phyloP scores from a whole-genome alignment of 2,113 vertebrate species.

The Limanda limanda region DNA sequence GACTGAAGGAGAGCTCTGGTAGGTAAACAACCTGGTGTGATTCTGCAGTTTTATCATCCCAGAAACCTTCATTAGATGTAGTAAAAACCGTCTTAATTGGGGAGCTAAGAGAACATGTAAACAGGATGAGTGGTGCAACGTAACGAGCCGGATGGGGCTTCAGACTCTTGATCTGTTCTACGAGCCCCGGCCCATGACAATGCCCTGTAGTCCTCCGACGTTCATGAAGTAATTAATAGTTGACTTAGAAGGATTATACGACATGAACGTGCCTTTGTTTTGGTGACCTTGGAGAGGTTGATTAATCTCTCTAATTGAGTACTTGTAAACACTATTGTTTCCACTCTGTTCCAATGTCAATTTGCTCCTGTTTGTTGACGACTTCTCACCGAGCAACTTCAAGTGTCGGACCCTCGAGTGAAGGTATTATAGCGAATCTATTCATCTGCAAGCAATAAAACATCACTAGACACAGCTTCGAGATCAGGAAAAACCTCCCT shows the following conservation, averaged over 20 bases:
- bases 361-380: constrained; percentile 61
- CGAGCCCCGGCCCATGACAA: constrained; percentile 60
- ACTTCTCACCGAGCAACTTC: constrained; percentile 28
- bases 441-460: constrained; percentile 43
- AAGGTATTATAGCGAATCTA: constrained; percentile 51
- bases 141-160: constrained; percentile 5
- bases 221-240: constrained; percentile 77
- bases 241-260: constrained; percentile 77
- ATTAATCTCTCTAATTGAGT: constrained; percentile 78
- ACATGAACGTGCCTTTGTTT: constrained; percentile 73
- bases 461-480: constrained; percentile 12
- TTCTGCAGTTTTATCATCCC: background rate
- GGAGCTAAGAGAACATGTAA: constrained; percentile 9
- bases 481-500: constrained; percentile 37
- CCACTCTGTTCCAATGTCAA: constrained; percentile 65
- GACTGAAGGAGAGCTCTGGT: constrained; percentile 13
- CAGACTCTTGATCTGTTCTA: constrained; percentile 34
- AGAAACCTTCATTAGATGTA: background rate
- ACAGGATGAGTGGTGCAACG: background rate
- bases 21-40: constrained; percentile 2
- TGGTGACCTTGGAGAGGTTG: constrained; percentile 79
- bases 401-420: constrained; percentile 16
- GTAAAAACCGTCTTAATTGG: constrained; percentile 4
- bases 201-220: constrained; percentile 67
- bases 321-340: constrained; percentile 72